Evolutionary conservation across 64 coral and sea anemone species (phyloP).

Genomic region (Stichodactyla helianthus): DNA sequence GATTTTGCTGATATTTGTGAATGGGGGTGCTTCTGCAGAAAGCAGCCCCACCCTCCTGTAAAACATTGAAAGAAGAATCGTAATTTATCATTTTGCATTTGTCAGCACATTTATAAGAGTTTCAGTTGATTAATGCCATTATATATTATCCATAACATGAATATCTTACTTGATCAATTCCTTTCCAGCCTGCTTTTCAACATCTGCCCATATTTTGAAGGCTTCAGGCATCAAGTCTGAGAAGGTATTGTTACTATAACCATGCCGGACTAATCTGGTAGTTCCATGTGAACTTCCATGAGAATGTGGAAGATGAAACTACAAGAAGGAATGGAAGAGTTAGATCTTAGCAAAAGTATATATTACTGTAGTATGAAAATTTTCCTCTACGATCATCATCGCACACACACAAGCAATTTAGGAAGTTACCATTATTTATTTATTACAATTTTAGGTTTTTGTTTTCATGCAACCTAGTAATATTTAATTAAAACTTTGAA

Average conservation of each 20-base stretch:
- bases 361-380: no score
- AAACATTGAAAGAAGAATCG: background rate
- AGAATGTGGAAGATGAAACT: slow-evolving; percentile 59
- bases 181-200: slow-evolving; percentile 41
- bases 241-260: slow-evolving; percentile 11
- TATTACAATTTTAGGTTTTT: no score
- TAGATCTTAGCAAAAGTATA: background rate
- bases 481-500: no score
- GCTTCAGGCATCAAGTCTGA: slow-evolving; percentile 46
- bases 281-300: slow-evolving; percentile 59
- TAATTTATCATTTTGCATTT: background rate
- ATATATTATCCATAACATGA: no score
- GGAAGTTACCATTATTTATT: no score
- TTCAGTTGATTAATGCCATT: background rate
- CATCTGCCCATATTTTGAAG: slow-evolving; percentile 44
- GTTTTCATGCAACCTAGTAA: no score
- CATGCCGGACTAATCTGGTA: slow-evolving; percentile 48
- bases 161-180: slow-evolving; percentile 33
- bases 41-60: slow-evolving; percentile 40
- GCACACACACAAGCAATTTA: no score
- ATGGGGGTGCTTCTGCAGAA: slow-evolving; percentile 44
- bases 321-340: background rate
- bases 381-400: no score
- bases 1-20: background rate
- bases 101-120: background rate